Conservation (phyloP, 2,797 vertebrate genomes). For the Phoebastria nigripes region DNA sequence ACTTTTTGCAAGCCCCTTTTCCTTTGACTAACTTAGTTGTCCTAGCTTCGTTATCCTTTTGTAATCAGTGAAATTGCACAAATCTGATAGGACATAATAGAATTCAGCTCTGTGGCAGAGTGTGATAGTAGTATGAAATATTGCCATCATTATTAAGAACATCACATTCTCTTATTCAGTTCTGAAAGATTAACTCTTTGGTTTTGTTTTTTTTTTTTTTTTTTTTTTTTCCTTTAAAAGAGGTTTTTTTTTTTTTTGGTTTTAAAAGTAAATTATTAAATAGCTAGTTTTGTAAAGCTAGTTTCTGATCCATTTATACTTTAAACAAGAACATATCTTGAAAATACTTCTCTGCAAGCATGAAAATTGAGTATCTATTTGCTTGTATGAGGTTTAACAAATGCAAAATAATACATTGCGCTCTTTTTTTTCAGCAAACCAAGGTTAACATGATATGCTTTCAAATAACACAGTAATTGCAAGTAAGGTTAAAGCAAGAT, state of each 20-base stretch:
- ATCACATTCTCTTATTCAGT: background rate
- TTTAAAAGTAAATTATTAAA: background rate
- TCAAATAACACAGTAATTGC: constrained; percentile 41
- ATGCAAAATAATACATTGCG: background rate
- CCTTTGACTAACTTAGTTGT: background rate
- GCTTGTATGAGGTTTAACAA: background rate
- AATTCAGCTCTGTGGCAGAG: background rate
- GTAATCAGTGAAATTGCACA: background rate
- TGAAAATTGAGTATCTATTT: background rate
- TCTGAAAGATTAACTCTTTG: background rate
- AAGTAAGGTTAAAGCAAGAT: constrained; percentile 29
- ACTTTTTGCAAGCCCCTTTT: background rate
- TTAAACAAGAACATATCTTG: background rate
- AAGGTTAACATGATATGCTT: constrained; percentile 24
- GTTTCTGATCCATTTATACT: background rate
- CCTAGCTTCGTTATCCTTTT: background rate
- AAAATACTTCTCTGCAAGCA: constrained; percentile 10
- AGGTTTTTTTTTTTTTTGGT: background rate
- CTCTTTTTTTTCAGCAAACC: background rate
- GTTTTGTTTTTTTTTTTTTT: no score
- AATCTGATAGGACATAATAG: background rate
- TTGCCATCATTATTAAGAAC: background rate
- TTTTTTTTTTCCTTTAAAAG: background rate
- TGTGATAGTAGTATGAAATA: background rate
- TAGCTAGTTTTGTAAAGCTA: background rate